Evolutionary conservation across 2,113 vertebrate genomes (phyloP).

Genomic region (Tiliqua scincoides): DNA sequence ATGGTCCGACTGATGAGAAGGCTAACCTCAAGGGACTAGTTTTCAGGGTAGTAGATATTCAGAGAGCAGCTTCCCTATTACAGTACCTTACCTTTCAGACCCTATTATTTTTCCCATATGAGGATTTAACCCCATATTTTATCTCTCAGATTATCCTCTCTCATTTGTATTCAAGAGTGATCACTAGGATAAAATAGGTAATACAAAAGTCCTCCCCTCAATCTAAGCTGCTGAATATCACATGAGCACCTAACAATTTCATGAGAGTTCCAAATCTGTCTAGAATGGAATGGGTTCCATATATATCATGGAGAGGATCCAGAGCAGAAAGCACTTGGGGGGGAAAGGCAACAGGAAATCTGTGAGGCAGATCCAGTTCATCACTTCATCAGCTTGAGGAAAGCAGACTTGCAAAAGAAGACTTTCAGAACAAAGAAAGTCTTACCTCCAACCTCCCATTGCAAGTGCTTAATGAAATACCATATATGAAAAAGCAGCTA

Average conservation of each 20-base stretch:
- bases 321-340: no score
- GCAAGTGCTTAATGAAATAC: no score
- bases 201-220: background rate
- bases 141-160: background rate
- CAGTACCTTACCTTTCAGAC: background rate
- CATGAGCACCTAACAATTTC: background rate
- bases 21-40: accelerated
- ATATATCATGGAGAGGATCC: no score
- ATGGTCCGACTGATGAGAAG: accelerated
- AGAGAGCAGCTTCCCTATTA: accelerated
- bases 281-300: background rate
- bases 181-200: background rate
- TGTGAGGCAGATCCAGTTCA: no score
- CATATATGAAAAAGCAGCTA: background rate
- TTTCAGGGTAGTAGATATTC: background rate
- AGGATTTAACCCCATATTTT: background rate
- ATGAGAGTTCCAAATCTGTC: background rate
- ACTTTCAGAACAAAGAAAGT: no score
- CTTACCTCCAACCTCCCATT: no score
- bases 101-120: background rate
- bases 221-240: background rate
- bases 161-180: background rate
- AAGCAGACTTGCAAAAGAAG: no score
- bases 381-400: no score
- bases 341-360: no score